Conservation (phyloP, 2,888 invertebrate genomes). For the Cephalotes varians region DNA sequence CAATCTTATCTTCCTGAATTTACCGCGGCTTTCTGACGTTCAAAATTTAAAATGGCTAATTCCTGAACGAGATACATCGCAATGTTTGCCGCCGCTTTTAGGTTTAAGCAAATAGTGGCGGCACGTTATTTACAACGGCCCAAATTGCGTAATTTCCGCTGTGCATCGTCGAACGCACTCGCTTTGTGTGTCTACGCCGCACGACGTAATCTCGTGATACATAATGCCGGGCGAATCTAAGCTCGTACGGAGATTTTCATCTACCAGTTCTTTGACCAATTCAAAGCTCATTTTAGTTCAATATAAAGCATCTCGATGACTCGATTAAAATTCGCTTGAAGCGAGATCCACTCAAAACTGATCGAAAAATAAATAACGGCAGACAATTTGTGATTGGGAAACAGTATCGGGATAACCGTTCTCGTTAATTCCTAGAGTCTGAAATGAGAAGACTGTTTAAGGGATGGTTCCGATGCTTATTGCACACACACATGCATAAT, state of each 20-base stretch:
- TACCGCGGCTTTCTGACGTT: neutral
- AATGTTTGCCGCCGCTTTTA: neutral
- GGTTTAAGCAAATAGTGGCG: neutral
- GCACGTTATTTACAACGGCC: neutral
- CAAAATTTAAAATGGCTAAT: slow-evolving; percentile 16
- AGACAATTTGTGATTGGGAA: neutral
- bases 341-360: neutral
- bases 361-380: neutral
- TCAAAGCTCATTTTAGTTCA: neutral
- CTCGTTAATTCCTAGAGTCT: neutral
- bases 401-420: neutral
- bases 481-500: neutral
- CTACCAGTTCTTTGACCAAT: neutral
- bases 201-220: neutral
- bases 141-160: slow-evolving; percentile 14
- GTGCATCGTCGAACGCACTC: neutral
- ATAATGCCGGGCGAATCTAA: neutral
- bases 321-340: neutral
- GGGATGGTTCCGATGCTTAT: neutral
- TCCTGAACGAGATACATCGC: neutral
- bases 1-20: neutral
- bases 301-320: neutral
- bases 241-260: neutral
- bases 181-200: neutral
- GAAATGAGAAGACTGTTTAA: neutral